Base-by-base conservation (phyloP, 1,140 invertebrate genomes). In the Neoseiulus cucumeris region DNA sequence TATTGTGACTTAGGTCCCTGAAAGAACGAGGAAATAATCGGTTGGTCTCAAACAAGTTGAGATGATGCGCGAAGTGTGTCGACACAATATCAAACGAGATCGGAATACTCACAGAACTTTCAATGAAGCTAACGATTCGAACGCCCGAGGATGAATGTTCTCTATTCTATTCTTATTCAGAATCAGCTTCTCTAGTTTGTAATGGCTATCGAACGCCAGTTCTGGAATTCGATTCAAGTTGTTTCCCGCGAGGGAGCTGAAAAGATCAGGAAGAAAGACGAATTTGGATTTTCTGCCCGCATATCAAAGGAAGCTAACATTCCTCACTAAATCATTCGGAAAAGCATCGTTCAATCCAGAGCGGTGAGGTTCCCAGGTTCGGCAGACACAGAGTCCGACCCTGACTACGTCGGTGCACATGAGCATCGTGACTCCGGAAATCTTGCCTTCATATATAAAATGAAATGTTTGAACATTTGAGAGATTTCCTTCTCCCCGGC, bases 1-100 rank as follows among this genome's bases (percentile, higher is more conserved):
- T 17, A 20, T 59, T 59, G 51, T 59, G 51, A 59, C 51, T 59
- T 14, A 59, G 51, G 33, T 59, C 51, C 9, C 51, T 59, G 51
- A 1, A 25, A 59, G 1, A 9, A 33, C 20, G 28, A 47, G 7
- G 28, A 47, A 6, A 47, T 47, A 28, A 47, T 6, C 14, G 18
- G 4, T 5, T 22, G 7, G 4, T 47, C 4, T 47, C 28, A 47
- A 47, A 28, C 7, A 28, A 47, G 45, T 4, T 39, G 45, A 47
- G 45, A 6, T 4, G 14, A 4, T 4, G 14, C 18, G 45, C 4
- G 45, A 47, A 47, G 14, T 4, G 14, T 5, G 4, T 20, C 18
- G 14, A 14, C 18, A 14, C 4, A 47, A 14, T 4, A 4, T 14
- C 12, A 44, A 44, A n/a, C 12, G 42, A 44, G 42, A 44, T n/a